Evolutionary conservation across 1,140 invertebrate genomes (phyloP), one percentile per base, ranked within the genome.

Genomic region (Megathymus violae): DNA sequence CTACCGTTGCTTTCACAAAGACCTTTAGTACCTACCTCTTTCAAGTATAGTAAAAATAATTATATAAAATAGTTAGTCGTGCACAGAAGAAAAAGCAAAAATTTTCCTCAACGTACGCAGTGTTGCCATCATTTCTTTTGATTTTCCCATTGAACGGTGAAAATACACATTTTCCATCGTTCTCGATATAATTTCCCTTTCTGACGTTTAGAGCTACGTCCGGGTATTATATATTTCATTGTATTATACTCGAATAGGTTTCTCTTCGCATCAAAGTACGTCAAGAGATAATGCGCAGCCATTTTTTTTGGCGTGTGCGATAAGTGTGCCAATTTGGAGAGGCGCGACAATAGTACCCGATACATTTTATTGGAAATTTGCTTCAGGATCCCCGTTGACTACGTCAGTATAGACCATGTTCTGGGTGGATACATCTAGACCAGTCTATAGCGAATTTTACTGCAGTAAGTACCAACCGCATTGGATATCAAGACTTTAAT

Each of bases 221-320:
- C 36, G 58, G 43, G 34, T 67, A 31, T 43, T 40, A 13, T 38
- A 56, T 67, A 69, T 69, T 76, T 70, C 74, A 75, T 79, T 75
- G 60, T 74, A 68, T 76, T 73, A 75, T 67, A 70, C 56, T 48
- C 50, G 67, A 69, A 70, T 65, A 75, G 50, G 63, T 72, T 76
- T 72, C 67, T 71, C 27, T 56, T 72, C 72, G 64, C 76, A 72
- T 79, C 76, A 77, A 70, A 77, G 65, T 65, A 43, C 71, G 62
- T 76, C 77, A 78, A 75, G 62, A 71, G 65, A 69, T 69, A 69
- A 66, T 64, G 58, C 46, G 48, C 56, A 59, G 60, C 40, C 64
- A 38, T 67, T 65, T 54, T 65, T 68, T 62, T 62, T 52, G 25
- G 44, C 38, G 47, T 25, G 44, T 56, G 56, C 54, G 46, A 10